Base-by-base conservation (phyloP, 2,113 vertebrate genomes). In the Zosterops hypoxanthus region DNA sequence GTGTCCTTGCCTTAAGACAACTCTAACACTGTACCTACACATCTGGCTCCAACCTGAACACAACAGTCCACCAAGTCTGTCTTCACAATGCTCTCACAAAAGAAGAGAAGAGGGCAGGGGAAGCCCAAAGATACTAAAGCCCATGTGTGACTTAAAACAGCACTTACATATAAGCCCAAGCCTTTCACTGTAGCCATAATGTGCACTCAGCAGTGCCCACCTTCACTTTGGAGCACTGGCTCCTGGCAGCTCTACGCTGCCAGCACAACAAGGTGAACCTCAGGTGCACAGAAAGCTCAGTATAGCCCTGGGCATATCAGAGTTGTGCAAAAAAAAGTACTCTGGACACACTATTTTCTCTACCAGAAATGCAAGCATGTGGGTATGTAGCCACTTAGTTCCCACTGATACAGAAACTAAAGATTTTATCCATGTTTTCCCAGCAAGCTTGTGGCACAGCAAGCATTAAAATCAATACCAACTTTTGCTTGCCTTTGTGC, bases 41-140 rank as follows among this genome's bases (percentile, higher is more conserved):
- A 31, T 17, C 29, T 61, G 59, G 18, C 59, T 86, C 55, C 55
- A 42, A n/a, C 26, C 16, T 28, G 36, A 71, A 34, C 16, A 64
- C 15, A 44, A 9, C 0, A 1, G 57, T 60, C 65, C 29, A 42
- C 9, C 8, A 2, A 1, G 0, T 24, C 65, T 14, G 11, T 28
- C 53, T 72, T 49, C 9, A 8, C 20, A 64, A 24, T 16, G 53
- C 8, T 34, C 44, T 68, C 17, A 22, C 4, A 56, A 63, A 72
- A 44, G 19, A n/a, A 34, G 19, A 61, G 12, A 47, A 29, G 23
- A 55, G 34, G 33, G 11, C 1, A 2, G 0, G 12, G 33, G 46
- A 73, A 88, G n/a, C 19, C 61, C 31, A 79, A 42, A 47, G 21
- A 33, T 24, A 23, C 42, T 47, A 53, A 90, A 70, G 21, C 17